These are phyloP conservation scores for Bicyclus anynana DNA, from an alignment of 1,140 invertebrate genomes.

Conservation along the genomic window DNA sequence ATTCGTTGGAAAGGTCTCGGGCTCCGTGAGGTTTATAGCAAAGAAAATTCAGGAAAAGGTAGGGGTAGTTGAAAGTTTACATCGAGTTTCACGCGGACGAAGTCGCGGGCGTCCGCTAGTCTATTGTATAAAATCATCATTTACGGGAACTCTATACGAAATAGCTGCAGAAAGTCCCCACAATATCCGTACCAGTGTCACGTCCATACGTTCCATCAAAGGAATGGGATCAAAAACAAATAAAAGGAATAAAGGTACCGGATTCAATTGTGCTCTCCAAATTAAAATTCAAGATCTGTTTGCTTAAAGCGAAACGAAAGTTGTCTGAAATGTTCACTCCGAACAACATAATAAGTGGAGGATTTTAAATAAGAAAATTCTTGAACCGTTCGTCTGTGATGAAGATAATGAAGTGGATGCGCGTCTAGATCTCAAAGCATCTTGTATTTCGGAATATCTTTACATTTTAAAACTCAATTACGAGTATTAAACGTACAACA, in stretches of 20 bases:
- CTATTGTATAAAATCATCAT: too few relatives aligned
- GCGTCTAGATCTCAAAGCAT: neutral
- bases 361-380: conserved; percentile 1
- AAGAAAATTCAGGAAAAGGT: too few relatives aligned
- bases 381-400: neutral
- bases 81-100: too few relatives aligned
- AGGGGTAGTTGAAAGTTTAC: too few relatives aligned
- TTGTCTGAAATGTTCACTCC: neutral
- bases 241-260: neutral
- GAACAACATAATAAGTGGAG: neutral
- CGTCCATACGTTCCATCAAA: too few relatives aligned
- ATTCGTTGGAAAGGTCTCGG: too few relatives aligned
- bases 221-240: neutral
- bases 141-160: too few relatives aligned
- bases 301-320: neutral
- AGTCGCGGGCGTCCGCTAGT: too few relatives aligned
- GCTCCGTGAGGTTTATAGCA: too few relatives aligned
- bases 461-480: neutral
- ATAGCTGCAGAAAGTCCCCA: too few relatives aligned
- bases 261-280: neutral
- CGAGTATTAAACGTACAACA: too few relatives aligned
- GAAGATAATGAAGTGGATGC: neutral
- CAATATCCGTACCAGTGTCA: too few relatives aligned
- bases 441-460: neutral
- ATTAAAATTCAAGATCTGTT: conserved; percentile 2